Evolutionary conservation across 2,113 vertebrate genomes (phyloP).

Genomic region (Callithrix jacchus): DNA sequence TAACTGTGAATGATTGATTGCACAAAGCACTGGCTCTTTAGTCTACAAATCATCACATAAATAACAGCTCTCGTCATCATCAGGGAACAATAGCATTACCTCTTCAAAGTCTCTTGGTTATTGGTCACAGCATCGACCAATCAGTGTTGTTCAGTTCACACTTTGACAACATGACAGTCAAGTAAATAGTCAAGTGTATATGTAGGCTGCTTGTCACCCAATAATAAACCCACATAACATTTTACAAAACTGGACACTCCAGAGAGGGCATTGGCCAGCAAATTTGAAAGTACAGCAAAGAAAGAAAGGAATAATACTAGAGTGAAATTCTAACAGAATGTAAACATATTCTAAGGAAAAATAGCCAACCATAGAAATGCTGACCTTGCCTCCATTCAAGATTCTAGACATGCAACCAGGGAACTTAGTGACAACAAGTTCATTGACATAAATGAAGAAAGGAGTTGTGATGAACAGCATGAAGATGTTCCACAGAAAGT

Average conservation of each 20-base stretch:
- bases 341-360: neutral
- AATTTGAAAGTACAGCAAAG: neutral
- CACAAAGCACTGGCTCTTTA: neutral
- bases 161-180: neutral
- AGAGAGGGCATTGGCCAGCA: neutral
- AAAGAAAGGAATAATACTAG: neutral
- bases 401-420: neutral
- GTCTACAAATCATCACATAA: neutral
- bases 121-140: neutral
- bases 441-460: neutral
- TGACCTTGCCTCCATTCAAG: neutral
- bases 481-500: neutral
- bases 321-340: neutral
- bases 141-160: neutral
- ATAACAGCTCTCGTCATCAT: neutral
- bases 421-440: neutral
- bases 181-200: neutral
- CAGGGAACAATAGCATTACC: neutral
- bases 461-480: neutral
- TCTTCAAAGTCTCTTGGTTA: neutral
- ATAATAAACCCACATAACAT: no score
- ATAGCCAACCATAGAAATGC: neutral
- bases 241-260: neutral
- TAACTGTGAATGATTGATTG: neutral
- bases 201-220: neutral